Percentiles rank a stretch among this genome's conserved stretches.
Conservation (phyloP, 2,797 vertebrate species). For the Tenualosa thibaudeaui region DNA sequence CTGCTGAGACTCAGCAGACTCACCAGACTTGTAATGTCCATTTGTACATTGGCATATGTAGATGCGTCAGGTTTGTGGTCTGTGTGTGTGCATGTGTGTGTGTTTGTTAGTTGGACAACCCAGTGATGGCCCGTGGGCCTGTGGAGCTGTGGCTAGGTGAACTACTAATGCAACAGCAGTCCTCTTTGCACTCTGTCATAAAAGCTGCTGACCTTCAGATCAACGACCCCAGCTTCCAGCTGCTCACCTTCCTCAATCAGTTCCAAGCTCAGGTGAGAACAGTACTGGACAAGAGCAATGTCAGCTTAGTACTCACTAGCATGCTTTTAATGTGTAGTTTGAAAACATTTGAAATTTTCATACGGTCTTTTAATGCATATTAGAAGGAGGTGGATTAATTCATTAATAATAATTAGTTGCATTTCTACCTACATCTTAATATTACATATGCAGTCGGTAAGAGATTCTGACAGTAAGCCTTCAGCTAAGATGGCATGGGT, state of each 20-base stretch:
- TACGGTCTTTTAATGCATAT: too few relatives aligned
- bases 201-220: slow-evolving; percentile 81
- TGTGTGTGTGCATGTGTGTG: not conserved
- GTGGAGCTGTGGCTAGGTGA: slow-evolving; percentile 94
- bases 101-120: slow-evolving; percentile 71
- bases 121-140: slow-evolving; percentile 89
- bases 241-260: slow-evolving; percentile 87
- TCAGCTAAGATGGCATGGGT: too few relatives aligned
- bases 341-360: too few relatives aligned
- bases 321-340: not conserved
- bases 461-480: too few relatives aligned
- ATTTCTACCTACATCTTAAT: too few relatives aligned
- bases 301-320: not conserved
- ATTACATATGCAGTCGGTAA: too few relatives aligned
- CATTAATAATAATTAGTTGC: too few relatives aligned
- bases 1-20: not conserved
- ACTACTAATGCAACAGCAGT: slow-evolving; percentile 87
- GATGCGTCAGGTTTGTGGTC: not conserved
- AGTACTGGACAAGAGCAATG: not conserved
- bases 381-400: too few relatives aligned
- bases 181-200: slow-evolving; percentile 89
- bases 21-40: not conserved
- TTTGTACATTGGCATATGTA: not conserved
- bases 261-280: slow-evolving; percentile 88
- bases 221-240: slow-evolving; percentile 83